Evolutionary conservation across 2,113 vertebrate genomes (phyloP).

Genomic region (Ascaphus truei): DNA sequence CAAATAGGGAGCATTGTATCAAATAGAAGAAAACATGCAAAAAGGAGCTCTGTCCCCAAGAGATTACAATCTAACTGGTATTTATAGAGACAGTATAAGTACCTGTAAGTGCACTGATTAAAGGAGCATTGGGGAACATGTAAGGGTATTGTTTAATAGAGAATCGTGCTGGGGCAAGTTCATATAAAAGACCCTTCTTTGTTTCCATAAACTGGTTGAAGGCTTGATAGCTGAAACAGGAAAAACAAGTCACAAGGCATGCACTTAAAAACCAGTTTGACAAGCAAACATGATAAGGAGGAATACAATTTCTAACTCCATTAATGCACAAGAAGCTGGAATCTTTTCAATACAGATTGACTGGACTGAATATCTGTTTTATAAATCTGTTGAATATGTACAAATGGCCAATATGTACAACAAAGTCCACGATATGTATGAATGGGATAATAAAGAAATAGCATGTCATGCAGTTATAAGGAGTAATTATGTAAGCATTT

Average conservation of each 20-base stretch:
- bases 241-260: background rate
- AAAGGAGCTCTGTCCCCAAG: too few species aligned
- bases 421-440: too few species aligned
- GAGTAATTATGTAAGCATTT: too few species aligned
- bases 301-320: background rate
- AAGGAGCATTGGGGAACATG: background rate
- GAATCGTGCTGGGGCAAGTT: background rate
- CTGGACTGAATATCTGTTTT: too few species aligned
- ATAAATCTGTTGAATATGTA: too few species aligned
- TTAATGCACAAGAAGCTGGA: background rate
- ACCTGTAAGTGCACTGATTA: background rate
- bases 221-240: background rate
- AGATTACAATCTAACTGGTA: too few species aligned
- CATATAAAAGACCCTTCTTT: constrained; percentile 1
- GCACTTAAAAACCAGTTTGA: background rate
- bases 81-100: background rate
- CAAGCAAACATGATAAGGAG: background rate
- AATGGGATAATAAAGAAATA: too few species aligned
- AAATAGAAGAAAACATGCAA: too few species aligned
- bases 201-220: background rate
- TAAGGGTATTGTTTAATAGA: background rate
- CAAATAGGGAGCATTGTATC: too few species aligned
- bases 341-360: too few species aligned
- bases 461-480: too few species aligned
- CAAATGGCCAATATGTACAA: too few species aligned